Evolutionary conservation across 1,140 invertebrate species (phyloP), one percentile per base, ranked within the genome.

Genomic region (Pachyrhynchus sulphureomaculatus): DNA sequence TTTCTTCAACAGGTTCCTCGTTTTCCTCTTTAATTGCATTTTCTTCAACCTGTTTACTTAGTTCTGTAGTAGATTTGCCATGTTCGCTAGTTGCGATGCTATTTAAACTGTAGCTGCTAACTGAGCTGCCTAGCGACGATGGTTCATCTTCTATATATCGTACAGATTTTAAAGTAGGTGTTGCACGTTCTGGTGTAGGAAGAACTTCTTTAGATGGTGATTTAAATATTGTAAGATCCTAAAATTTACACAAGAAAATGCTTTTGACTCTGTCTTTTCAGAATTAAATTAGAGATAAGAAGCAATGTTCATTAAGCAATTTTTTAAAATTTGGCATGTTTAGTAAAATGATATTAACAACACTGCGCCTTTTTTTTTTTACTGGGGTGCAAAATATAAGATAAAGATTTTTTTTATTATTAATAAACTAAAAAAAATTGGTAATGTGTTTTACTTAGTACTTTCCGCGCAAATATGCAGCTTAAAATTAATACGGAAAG

Each of bases 131-230:
- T 12, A 44, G 24, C 17, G 53, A 56, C 5, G 24, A 41, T 1
- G 56, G 29, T 20, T 62, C 60, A 0, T 48, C 41, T n/a, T 62
- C 52, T 3, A 62, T 48, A n/a, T 48, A 55, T 20, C 21, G 34
- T 17, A 62, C 60, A 17, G 52, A 36, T 34, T 62, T 62, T 20
- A 62, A 41, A 26, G 44, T 49, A 9, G 60, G 51, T 1, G 60
- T 62, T 15, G 39, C 33, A 9, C 12, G 15, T n/a, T 62, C 52
- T 4, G 23, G 21, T n/a, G 15, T 12, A 10, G 23, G 26, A 5
- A 62, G 12, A 8, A 45, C 17, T 20, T 62, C 60, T 29, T 49
- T 55, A n/a, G 55, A 59, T 32, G 37, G 23, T 15, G 26, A 53
- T 48, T 53, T 66, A 24, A 56, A 58, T 20, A 18, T 51, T 20